A percentile compares a stretch with the other conserved stretches of the same genome.
Conservation (phyloP, 1,140 invertebrate species). For the Stegodyphus dumicola region DNA sequence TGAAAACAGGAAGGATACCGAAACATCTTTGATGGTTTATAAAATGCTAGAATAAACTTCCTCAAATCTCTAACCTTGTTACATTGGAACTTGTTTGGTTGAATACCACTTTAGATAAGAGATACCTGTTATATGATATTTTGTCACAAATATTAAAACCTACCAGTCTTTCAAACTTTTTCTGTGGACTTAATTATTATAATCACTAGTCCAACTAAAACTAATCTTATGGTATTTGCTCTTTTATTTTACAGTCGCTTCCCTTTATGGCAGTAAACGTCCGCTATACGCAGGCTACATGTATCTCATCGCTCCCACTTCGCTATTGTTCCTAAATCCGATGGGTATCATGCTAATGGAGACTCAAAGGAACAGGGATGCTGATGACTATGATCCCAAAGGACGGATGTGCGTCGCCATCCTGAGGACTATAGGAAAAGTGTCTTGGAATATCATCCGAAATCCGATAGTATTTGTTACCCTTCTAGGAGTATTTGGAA, state of each 20-base stretch:
- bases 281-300: slow-evolving; percentile 91
- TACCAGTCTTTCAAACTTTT: too few relatives aligned
- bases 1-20: too few relatives aligned
- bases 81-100: too few relatives aligned
- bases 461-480: slow-evolving; percentile 97
- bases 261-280: slow-evolving; percentile 76
- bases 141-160: too few relatives aligned
- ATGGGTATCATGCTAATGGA: slow-evolving; percentile 92
- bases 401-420: neutral
- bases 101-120: too few relatives aligned
- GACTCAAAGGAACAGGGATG: slow-evolving; percentile 76
- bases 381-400: neutral
- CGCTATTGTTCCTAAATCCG: slow-evolving; percentile 91
- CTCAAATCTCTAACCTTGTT: too few relatives aligned
- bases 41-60: too few relatives aligned
- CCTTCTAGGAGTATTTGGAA: slow-evolving; percentile 86
- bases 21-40: too few relatives aligned
- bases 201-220: too few relatives aligned
- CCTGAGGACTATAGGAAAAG: slow-evolving; percentile 35
- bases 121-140: too few relatives aligned
- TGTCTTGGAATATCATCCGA: slow-evolving; percentile 78
- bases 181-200: too few relatives aligned
- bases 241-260: slow-evolving; percentile 67
- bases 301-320: slow-evolving; percentile 93
- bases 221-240: too few relatives aligned